These are phyloP conservation scores for Leptopilina drosophilae DNA, from an alignment of 2,888 invertebrate species.

Conservation along the genomic window DNA sequence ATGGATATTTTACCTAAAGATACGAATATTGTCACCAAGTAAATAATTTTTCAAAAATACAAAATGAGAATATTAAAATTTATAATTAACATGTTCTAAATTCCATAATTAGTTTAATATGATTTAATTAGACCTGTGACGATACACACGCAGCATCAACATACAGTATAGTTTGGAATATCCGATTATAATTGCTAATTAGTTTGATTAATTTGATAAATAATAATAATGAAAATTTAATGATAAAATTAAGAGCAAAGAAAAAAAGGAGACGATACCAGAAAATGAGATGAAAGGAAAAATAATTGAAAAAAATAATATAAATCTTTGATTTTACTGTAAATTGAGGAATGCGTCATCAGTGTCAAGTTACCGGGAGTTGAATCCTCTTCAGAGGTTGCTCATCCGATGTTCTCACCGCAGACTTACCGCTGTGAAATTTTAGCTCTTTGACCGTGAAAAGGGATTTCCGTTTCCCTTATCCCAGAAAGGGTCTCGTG, in stretches of 20 bases:
- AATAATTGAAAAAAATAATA: neutral
- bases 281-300: neutral
- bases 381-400: conserved; percentile 29
- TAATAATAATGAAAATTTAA: too few relatives aligned
- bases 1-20: too few relatives aligned
- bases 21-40: too few relatives aligned
- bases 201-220: too few relatives aligned
- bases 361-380: conserved; percentile 10
- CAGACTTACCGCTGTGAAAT: conserved; percentile 28
- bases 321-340: neutral
- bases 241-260: neutral
- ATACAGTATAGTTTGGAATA: too few relatives aligned
- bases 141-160: too few relatives aligned
- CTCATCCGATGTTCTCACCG: conserved; percentile 29
- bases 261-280: neutral
- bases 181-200: too few relatives aligned
- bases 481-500: neutral
- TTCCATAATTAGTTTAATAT: too few relatives aligned
- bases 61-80: too few relatives aligned
- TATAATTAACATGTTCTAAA: too few relatives aligned
- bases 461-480: conserved; percentile 28
- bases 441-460: conserved; percentile 38
- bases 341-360: neutral
- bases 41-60: too few relatives aligned
- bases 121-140: too few relatives aligned